A percentile compares a stretch with the other conserved stretches of the same genome.
Conservation (phyloP, 2,113 vertebrate species). For the Hydrochoerus hydrochaeris region DNA sequence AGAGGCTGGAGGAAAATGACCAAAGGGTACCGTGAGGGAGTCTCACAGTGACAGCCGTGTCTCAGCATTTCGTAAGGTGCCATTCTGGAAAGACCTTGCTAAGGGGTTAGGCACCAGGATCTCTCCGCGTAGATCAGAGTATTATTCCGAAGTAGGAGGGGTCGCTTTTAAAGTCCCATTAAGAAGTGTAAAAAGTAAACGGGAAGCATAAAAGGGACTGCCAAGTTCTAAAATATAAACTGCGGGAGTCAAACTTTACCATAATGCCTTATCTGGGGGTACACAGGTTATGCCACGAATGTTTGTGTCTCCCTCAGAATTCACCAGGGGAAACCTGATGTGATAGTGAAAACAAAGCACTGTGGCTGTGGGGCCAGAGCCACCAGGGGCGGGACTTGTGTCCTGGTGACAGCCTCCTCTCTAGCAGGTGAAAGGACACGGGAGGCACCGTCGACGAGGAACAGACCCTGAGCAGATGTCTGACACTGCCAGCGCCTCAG, state of each 20-base stretch:
- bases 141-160: not conserved
- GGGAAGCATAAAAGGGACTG: not conserved
- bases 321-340: not conserved
- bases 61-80: not conserved
- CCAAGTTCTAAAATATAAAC: not conserved
- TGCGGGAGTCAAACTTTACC: not conserved
- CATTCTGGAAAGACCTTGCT: not conserved
- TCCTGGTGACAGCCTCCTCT: not conserved
- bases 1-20: not conserved
- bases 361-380: not conserved
- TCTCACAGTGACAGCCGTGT: not conserved
- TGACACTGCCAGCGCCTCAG: not conserved
- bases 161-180: not conserved
- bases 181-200: not conserved
- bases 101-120: not conserved
- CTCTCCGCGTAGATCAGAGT: not conserved
- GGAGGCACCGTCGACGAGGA: not conserved
- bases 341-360: not conserved
- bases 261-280: not conserved
- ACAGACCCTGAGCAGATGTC: not conserved
- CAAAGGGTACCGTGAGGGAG: not conserved
- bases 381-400: not conserved
- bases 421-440: not conserved
- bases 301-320: not conserved
- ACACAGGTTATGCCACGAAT: not conserved